Evolutionary conservation across 1,140 invertebrate species (phyloP).

Genomic region (Drosophila funebris): DNA sequence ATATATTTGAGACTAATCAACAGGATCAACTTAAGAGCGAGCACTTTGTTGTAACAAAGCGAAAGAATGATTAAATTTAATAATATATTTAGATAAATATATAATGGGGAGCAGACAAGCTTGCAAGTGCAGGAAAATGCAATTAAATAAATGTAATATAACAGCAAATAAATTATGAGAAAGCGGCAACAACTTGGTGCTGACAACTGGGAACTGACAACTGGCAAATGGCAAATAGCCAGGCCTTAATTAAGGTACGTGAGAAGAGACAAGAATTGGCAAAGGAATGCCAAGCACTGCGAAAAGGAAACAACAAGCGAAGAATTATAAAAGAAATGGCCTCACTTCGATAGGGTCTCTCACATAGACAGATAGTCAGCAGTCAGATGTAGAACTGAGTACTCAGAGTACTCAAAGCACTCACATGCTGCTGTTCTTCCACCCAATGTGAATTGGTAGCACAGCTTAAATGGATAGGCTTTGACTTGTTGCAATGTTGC

Average conservation of each 20-base stretch:
- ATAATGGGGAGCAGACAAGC: slow-evolving; percentile 7
- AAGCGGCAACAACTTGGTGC: not conserved
- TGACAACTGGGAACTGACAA: not conserved
- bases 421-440: slow-evolving; percentile 17
- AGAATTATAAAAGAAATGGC: slow-evolving; percentile 29
- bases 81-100: slow-evolving; percentile 12
- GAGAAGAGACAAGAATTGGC: slow-evolving; percentile 18
- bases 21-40: slow-evolving; percentile 3
- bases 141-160: slow-evolving; percentile 20
- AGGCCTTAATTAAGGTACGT: slow-evolving; percentile 33
- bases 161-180: slow-evolving; percentile 22
- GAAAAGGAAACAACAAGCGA: slow-evolving; percentile 15
- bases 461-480: slow-evolving; percentile 22
- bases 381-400: not conserved
- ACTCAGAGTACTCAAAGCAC: not conserved
- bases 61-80: slow-evolving; percentile 11
- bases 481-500: slow-evolving; percentile 10
- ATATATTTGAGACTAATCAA: slow-evolving; percentile 33
- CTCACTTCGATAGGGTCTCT: slow-evolving; percentile 3
- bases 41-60: slow-evolving; percentile 10
- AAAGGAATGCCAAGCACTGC: slow-evolving; percentile 12
- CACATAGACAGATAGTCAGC: not conserved
- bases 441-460: slow-evolving; percentile 25
- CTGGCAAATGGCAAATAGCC: not conserved
- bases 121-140: not conserved